Conservation (phyloP, 1,140 invertebrate genomes). For the Prorops nasuta region DNA sequence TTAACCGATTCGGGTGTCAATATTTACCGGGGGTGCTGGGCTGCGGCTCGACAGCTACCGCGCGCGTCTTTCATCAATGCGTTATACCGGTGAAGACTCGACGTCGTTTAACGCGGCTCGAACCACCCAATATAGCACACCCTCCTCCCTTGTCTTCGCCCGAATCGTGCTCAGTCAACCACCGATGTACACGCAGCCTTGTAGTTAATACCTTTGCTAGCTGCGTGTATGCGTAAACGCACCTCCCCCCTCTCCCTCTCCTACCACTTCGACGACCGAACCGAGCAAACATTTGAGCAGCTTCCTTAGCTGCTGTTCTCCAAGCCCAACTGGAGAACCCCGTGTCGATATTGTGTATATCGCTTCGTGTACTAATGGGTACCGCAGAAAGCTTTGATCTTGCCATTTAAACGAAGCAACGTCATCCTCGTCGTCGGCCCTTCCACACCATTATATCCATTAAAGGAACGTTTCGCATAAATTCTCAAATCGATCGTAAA, state of each 20-base stretch:
- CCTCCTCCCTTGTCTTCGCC: constrained; percentile 21
- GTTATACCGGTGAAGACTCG: constrained; percentile 9
- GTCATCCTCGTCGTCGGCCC: too few species aligned
- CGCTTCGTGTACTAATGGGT: constrained; percentile 5
- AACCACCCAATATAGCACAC: too few species aligned
- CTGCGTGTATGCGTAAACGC: constrained; percentile 25
- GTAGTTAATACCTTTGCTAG: constrained; percentile 18
- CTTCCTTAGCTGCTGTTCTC: constrained; percentile 18
- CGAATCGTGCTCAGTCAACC: constrained; percentile 9
- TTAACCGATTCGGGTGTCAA: constrained; percentile 14
- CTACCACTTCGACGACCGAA: too few species aligned
- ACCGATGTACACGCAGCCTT: constrained; percentile 12
- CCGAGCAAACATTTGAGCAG: constrained; percentile 28
- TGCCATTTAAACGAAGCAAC: constrained; percentile 10
- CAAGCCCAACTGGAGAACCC: too few species aligned
- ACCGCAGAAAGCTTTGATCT: constrained; percentile 12
- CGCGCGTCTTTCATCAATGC: constrained; percentile 19
- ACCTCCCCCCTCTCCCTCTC: constrained; percentile 11
- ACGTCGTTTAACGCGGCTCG: constrained; percentile 8
- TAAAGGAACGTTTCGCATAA: too few species aligned
- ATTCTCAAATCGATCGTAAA: too few species aligned
- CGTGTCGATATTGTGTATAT: constrained; percentile 6
- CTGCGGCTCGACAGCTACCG: constrained; percentile 3
- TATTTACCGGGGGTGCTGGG: constrained; percentile 11
- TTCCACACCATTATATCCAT: too few species aligned